Evolutionary conservation across 2,888 invertebrate species (phyloP).

Genomic region (Calephelis perditalis): DNA sequence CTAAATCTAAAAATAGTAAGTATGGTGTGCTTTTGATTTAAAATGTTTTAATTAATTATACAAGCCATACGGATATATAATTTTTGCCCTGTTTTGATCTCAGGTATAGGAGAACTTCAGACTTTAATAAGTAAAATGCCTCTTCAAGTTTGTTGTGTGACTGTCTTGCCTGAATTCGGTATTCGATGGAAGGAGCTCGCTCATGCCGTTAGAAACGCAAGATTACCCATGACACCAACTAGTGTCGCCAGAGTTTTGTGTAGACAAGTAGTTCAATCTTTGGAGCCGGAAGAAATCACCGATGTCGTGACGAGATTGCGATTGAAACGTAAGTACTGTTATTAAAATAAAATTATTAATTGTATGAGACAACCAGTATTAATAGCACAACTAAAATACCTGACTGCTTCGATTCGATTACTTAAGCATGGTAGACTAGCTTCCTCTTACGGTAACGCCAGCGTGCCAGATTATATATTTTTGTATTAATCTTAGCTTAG

Average conservation of each 20-base stretch:
- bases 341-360: no score
- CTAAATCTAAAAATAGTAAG: no score
- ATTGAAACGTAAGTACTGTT: slow-evolving; percentile 44
- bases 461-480: no score
- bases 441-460: no score
- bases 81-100: slow-evolving; percentile 23
- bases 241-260: slow-evolving; percentile 50
- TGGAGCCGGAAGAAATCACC: slow-evolving; percentile 42
- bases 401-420: no score
- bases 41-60: background rate
- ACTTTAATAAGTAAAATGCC: slow-evolving; percentile 48
- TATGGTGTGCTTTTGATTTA: no score
- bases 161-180: slow-evolving; percentile 51
- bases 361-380: no score
- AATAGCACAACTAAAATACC: no score
- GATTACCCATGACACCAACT: slow-evolving; percentile 47
- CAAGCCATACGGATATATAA: no score
- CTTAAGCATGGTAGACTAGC: no score
- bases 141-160: slow-evolving; percentile 40
- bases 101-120: slow-evolving; percentile 49
- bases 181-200: slow-evolving; percentile 49
- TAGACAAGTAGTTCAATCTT: slow-evolving; percentile 36
- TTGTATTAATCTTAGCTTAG: no score
- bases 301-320: slow-evolving; percentile 43
- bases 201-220: slow-evolving; percentile 39